Base-by-base conservation (phyloP, 2,113 vertebrate genomes). In the Caracal caracal region DNA sequence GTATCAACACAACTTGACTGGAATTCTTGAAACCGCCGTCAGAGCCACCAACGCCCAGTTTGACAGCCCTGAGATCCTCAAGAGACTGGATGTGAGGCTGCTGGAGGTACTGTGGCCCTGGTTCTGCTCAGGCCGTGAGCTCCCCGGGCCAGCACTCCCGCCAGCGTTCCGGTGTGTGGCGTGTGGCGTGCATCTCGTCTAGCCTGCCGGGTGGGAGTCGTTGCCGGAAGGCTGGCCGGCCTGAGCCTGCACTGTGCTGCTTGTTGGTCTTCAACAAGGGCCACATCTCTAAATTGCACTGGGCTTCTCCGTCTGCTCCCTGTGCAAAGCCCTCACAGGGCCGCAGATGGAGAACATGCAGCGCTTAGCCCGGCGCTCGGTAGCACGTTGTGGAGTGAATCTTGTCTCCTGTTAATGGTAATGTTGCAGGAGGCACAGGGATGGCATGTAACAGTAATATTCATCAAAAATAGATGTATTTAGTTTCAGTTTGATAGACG, bases 1-100 rank as follows among this genome's bases (percentile, higher is more conserved):
- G 3, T 99, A 99, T 98, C 99, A 99, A 56, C 99, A 99, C 98
- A 99, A 99, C 97, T 98, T 99, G 79, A 99, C 99, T 0, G 99
- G 99, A 3, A 99, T 99, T 95, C 98, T 99, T 53, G 99, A 99
- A 98, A 99, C 99, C 0, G 99, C 99, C 0, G 99, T 99, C 76
- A 98, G 99, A 97, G 99, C 99, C 95, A 99, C 99, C 1, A 99
- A 99, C 0, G 99, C 99, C 9, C 99, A 99, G 98, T 99, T 99
- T 5, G 99, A 99, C 98, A 99, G 99, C 30, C 99, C 99, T 0
- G 99, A 99, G 98, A 99, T 99, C 97, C 99, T 99, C 61, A 99
- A 99, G 97, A 98, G 99, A 28, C 97, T 99, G 97, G 99, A 99
- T 16, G 99, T 99, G 11, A 98, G 99, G 79, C 99, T 99, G 89